These are phyloP conservation scores for Cheilosia scutellata DNA, from an alignment of 2,888 invertebrate species.

Conservation along the genomic window DNA sequence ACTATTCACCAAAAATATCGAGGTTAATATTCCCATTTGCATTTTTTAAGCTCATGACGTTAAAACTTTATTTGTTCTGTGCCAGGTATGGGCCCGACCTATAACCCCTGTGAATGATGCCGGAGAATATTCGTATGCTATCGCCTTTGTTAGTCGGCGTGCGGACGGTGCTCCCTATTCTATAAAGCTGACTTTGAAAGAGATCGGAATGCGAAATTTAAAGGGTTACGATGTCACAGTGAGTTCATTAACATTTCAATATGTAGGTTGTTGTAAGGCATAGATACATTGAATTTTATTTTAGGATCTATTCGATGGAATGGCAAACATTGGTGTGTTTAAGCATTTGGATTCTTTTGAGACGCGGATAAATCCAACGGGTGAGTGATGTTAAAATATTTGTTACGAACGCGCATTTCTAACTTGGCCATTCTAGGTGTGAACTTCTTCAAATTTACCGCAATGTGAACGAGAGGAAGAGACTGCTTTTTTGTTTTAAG, in stretches of 20 bases:
- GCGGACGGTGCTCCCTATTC: slow-evolving; percentile 83
- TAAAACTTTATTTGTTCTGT: slow-evolving; percentile 4
- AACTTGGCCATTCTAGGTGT: slow-evolving; percentile 74
- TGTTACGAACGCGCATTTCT: neutral
- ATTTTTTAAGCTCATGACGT: slow-evolving; percentile 12
- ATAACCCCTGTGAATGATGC: slow-evolving; percentile 81
- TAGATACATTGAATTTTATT: neutral
- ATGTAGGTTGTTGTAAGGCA: neutral
- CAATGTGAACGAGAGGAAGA: slow-evolving; percentile 25
- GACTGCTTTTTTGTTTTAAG: slow-evolving; percentile 2
- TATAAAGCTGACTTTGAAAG: slow-evolving; percentile 79
- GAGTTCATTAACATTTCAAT: slow-evolving; percentile 54
- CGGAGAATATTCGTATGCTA: slow-evolving; percentile 84
- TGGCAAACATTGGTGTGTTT: slow-evolving; percentile 24
- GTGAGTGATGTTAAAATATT: slow-evolving; percentile 46
- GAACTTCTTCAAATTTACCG: slow-evolving; percentile 78
- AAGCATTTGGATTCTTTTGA: slow-evolving; percentile 64
- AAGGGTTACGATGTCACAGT: slow-evolving; percentile 81
- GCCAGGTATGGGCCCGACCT: slow-evolving; percentile 84
- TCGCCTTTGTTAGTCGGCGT: slow-evolving; percentile 84
- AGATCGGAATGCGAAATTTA: slow-evolving; percentile 81
- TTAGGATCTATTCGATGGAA: slow-evolving; percentile 67
- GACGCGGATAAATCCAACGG: slow-evolving; percentile 78
- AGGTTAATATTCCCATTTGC: slow-evolving; percentile 77
- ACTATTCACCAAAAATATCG: slow-evolving; percentile 82